These are phyloP conservation scores for Tyrannus savana DNA, from an alignment of 2,113 vertebrate species.

Conservation along the genomic window DNA sequence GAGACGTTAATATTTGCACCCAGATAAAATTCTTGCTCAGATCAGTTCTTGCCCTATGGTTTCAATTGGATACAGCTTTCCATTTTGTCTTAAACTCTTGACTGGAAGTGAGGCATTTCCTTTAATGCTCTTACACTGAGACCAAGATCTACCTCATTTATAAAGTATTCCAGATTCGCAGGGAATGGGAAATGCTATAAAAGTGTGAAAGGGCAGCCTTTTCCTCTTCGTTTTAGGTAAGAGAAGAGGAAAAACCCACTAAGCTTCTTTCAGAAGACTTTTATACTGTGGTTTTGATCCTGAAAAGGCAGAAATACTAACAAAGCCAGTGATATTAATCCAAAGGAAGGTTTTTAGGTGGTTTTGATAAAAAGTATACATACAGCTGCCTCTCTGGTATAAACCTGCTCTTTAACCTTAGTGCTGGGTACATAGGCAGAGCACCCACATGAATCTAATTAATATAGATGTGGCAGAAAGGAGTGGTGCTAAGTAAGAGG, in stretches of 20 bases:
- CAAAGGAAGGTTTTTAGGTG: background rate
- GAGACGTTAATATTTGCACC: background rate
- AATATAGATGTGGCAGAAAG: background rate
- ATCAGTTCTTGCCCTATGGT: background rate
- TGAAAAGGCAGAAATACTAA: background rate
- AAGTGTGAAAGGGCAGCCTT: background rate
- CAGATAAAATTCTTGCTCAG: background rate
- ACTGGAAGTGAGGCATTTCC: slow-evolving; percentile 7
- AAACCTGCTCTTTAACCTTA: background rate
- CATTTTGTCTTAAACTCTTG: background rate
- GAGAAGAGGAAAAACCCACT: background rate
- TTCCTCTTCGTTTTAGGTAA: background rate
- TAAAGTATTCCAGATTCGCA: background rate
- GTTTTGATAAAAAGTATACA: background rate
- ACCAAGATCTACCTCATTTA: background rate
- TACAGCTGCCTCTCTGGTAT: background rate
- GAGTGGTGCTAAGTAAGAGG: background rate
- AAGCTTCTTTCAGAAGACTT: background rate
- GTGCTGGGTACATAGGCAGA: background rate
- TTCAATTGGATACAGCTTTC: background rate
- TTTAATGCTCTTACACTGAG: background rate
- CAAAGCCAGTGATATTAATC: background rate
- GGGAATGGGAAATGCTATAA: background rate
- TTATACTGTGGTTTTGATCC: background rate
- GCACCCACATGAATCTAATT: background rate